phyloP scores from a whole-genome alignment of 2,797 vertebrate genomes.

The Lepilemur ruficaudatus region DNA sequence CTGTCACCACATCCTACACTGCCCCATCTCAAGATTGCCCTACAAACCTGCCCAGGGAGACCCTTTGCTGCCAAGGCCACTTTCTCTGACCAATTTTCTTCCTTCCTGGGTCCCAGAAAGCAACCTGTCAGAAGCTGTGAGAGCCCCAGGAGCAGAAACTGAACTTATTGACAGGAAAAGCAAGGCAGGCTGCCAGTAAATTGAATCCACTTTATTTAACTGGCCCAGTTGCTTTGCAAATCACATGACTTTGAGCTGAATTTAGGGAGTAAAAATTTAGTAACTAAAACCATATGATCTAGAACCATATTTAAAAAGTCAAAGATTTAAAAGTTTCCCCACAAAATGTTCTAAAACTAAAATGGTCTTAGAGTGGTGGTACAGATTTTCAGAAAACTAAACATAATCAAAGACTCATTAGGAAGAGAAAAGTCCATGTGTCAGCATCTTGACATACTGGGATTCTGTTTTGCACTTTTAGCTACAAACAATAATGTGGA shows the following conservation, averaged over 20 bases:
- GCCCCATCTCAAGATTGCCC: slow-evolving; percentile 79
- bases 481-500: not conserved
- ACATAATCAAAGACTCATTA: slow-evolving; percentile 7
- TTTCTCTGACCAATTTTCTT: slow-evolving; percentile 84
- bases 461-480: slow-evolving; percentile 18
- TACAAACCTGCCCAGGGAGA: slow-evolving; percentile 82
- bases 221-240: slow-evolving; percentile 82
- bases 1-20: slow-evolving; percentile 81
- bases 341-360: slow-evolving; percentile 60
- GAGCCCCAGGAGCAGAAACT: slow-evolving; percentile 84
- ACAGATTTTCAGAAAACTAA: slow-evolving; percentile 40
- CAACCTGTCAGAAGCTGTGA: slow-evolving; percentile 83
- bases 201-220: slow-evolving; percentile 84
- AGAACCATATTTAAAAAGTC: slow-evolving; percentile 70
- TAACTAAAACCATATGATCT: slow-evolving; percentile 77
- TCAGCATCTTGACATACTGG: not conserved
- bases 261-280: slow-evolving; percentile 76
- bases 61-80: slow-evolving; percentile 82
- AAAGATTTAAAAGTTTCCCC: slow-evolving; percentile 72
- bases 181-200: slow-evolving; percentile 79
- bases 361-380: not conserved
- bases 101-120: slow-evolving; percentile 84
- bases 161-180: slow-evolving; percentile 82
- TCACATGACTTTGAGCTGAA: slow-evolving; percentile 77
- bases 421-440: not conserved